These are phyloP conservation scores for Pherbina coryleti DNA, from an alignment of 2,888 invertebrate genomes.

Conservation along the genomic window DNA sequence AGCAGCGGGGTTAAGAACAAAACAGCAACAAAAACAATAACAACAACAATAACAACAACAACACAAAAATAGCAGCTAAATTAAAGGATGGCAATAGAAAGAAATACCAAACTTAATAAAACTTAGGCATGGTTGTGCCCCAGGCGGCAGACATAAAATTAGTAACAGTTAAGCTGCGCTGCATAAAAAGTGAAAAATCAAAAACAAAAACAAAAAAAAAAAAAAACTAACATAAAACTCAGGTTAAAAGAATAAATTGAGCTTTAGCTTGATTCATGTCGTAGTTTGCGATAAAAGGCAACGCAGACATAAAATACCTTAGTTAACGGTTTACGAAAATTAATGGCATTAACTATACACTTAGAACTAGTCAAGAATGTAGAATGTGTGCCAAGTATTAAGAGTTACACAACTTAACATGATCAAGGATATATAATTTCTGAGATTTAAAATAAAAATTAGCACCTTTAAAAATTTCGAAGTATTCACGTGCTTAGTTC, in stretches of 20 bases:
- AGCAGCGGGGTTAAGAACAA: neutral
- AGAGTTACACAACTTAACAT: too few relatives aligned
- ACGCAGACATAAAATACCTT: neutral
- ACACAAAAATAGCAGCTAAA: neutral
- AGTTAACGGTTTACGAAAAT: too few relatives aligned
- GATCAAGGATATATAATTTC: too few relatives aligned
- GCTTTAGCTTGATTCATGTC: too few relatives aligned
- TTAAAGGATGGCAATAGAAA: constrained; percentile 12
- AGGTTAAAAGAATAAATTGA: too few relatives aligned
- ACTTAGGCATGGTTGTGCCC: constrained; percentile 34
- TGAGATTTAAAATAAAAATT: too few relatives aligned
- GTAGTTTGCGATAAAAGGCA: neutral
- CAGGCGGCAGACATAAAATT: constrained; percentile 33
- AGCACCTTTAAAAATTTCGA: too few relatives aligned
- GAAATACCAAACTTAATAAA: constrained; percentile 3
- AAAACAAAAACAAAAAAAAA: neutral
- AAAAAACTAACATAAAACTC: neutral
- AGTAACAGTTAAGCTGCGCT: constrained; percentile 25
- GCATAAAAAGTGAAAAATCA: neutral
- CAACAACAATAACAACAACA: neutral
- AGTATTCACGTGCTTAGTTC: too few relatives aligned
- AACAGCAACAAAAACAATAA: neutral
- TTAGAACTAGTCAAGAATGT: too few relatives aligned
- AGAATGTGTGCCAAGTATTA: too few relatives aligned
- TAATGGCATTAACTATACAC: too few relatives aligned